Base-by-base conservation (phyloP, 1,140 invertebrate genomes). In the Araneus ventricosus region DNA sequence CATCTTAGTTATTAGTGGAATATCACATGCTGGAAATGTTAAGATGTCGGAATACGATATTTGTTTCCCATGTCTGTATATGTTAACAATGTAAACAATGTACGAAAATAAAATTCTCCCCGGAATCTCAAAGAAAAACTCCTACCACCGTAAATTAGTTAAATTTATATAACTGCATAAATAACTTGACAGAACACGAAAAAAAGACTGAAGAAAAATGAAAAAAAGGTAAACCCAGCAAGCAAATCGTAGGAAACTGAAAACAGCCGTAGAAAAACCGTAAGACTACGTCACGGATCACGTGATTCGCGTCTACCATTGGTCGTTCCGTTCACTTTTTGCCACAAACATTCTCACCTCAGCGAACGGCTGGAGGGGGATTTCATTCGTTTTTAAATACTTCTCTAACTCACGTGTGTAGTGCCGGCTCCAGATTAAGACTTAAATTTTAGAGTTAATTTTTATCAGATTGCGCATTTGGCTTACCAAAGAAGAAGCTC, bases 241-340 rank as follows among this genome's bases (percentile, higher is more conserved):
- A 22, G 39, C 75, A 39, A 34, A n/a, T 41, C 80, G 24, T 22
- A 41, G 80, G 57, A 88, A 88, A 88, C 22, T 41, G 27, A 88
- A 88, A 88, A 75, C 70, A 84, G 79, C 89, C 45, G 79, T 61
- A 34, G 89, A n/a, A n/a, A n/a, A 90, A 59, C 89, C 89, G 89
- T 84, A 34, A 90, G 79, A 5, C 20, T 82, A 79, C 75, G 89
- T 90, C 89, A 90, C 79, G 34, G 57, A 14, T 82, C 89, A 90
- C 79, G 37, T 90, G 89, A 84, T 41, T 37, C n/a, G 1, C 52
- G 17, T 61, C 89, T 20, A 7, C 89, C 89, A 90, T 61, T 90
- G 75, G 57, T 37, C 79, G 79, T 14, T 24, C 8, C 41, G 41
- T 63, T 79, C n/a, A 8, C 30, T 7, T 22, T 37, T 75, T 14